Percentiles rank a stretch among this genome's conserved stretches.
Conservation (phyloP, 2,113 vertebrate genomes). For the Apodemus speciosus region DNA sequence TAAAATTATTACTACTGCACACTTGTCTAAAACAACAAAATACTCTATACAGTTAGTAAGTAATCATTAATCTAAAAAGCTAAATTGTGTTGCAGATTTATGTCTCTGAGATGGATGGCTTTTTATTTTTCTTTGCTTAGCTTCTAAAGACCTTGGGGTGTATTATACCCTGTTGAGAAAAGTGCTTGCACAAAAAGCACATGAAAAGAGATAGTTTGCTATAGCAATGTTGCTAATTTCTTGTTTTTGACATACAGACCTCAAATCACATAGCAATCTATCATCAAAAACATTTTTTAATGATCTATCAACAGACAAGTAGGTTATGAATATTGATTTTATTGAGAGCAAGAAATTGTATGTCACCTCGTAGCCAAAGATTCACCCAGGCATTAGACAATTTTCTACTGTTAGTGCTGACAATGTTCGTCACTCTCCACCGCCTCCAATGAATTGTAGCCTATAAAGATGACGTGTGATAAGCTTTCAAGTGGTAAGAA, state of each 20-base stretch:
- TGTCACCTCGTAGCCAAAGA: background rate
- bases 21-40: constrained; percentile 3
- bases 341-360: background rate
- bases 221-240: background rate
- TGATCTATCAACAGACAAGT: background rate
- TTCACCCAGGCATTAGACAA: background rate
- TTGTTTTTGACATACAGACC: constrained; percentile 5
- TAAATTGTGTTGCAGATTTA: background rate
- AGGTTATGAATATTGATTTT: constrained; percentile 20
- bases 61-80: constrained; percentile 16
- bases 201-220: background rate
- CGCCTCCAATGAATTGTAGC: background rate
- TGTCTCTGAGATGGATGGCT: background rate
- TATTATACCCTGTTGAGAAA: constrained; percentile 14
- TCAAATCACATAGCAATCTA: background rate
- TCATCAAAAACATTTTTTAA: constrained; percentile 32
- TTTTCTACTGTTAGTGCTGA: background rate
- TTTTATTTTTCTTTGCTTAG: constrained; percentile 1
- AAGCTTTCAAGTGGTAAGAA: background rate
- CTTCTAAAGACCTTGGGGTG: background rate
- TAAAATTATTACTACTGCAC: constrained; percentile 33
- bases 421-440: background rate
- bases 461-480: background rate
- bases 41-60: background rate
- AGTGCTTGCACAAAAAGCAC: background rate